A percentile compares a stretch with the other conserved stretches of the same genome.
Conservation (phyloP, 2,888 invertebrate genomes). For the Smittia sp. region DNA sequence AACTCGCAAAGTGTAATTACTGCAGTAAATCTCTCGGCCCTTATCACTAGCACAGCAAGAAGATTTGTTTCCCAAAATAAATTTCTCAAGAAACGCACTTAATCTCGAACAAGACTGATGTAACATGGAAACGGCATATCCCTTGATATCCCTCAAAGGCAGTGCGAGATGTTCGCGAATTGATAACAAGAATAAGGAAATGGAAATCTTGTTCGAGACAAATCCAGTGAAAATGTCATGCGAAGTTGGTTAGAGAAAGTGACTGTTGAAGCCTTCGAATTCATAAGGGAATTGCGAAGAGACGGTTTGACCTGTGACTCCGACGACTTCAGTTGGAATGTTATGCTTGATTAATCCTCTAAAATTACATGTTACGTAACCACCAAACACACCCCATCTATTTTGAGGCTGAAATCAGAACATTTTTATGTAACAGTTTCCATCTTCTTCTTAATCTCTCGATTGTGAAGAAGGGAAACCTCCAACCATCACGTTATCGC, state of each 20-base stretch:
- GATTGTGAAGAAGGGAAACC: no score
- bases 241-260: no score
- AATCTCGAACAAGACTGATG: not conserved
- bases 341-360: no score
- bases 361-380: no score
- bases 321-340: no score
- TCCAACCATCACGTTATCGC: not conserved
- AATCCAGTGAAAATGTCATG: not conserved
- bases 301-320: no score
- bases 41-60: not conserved
- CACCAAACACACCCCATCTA: no score
- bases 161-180: slow-evolving; percentile 6
- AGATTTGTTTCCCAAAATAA: not conserved
- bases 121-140: not conserved
- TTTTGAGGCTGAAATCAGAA: not conserved
- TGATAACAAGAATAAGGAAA: not conserved
- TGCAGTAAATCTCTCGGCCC: no score
- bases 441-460: slow-evolving; percentile 1
- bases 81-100: not conserved
- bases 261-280: not conserved
- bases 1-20: not conserved
- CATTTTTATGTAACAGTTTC: not conserved
- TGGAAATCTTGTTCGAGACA: not conserved
- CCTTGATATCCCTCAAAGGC: slow-evolving; percentile 1
- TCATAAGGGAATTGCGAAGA: not conserved